These are phyloP conservation scores for Heliopora coerulea DNA, from an alignment of 92 coral and sea anemone genomes.

Conservation along the genomic window DNA sequence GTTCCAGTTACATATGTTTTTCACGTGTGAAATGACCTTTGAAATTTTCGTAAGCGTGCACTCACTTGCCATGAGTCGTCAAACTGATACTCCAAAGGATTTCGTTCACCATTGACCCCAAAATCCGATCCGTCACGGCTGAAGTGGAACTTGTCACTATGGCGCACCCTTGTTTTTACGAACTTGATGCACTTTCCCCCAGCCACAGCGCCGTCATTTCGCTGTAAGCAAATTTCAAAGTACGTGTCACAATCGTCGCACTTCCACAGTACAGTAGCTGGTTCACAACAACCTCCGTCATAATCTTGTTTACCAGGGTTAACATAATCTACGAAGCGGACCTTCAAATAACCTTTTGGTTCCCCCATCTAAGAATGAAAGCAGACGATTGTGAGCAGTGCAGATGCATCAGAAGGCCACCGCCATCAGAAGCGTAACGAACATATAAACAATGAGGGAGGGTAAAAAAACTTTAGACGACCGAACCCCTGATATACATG, in stretches of 20 bases:
- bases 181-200: conserved; percentile 32
- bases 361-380: conserved; percentile 48
- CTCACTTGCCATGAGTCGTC: conserved; percentile 82
- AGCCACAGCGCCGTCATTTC: conserved; percentile 60
- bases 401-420: no score
- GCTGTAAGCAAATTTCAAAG: conserved; percentile 52
- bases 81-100: conserved; percentile 75
- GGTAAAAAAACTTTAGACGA: no score
- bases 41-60: no score
- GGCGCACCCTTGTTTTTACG: conserved; percentile 64
- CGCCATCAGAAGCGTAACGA: no score
- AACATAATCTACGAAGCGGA: conserved; percentile 68
- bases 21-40: no score
- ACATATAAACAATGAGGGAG: no score
- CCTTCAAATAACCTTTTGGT: conserved; percentile 67
- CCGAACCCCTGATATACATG: no score
- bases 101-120: conserved; percentile 53
- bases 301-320: conserved; percentile 69
- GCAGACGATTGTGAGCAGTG: neutral
- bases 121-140: conserved; percentile 63
- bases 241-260: conserved; percentile 80
- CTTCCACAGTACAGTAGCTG: conserved; percentile 1
- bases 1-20: no score
- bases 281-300: conserved; percentile 75
- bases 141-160: conserved; percentile 69